Conservation (phyloP, 2,888 invertebrate species). For the Rhimphoctona megacephalus region DNA sequence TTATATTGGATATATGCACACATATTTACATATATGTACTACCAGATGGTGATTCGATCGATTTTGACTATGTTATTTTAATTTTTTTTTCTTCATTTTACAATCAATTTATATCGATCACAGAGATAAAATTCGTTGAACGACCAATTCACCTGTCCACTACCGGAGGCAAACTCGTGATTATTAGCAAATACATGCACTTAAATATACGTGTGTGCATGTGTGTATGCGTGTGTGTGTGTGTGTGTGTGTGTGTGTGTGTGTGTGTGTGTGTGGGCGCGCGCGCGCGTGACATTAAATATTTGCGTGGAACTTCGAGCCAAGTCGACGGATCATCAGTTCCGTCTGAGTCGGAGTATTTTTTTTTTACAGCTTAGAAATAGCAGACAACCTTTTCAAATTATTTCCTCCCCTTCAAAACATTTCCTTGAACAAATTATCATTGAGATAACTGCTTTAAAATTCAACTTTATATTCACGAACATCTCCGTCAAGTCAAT, state of each 20-base stretch:
- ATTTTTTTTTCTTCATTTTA: slow-evolving; percentile 7
- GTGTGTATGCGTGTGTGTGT: no score
- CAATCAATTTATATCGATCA: slow-evolving; percentile 44
- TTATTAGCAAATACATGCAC: slow-evolving; percentile 21
- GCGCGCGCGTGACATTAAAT: no score
- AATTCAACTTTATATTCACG: no score
- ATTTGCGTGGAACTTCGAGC: neutral
- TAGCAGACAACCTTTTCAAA: neutral
- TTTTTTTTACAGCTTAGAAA: neutral
- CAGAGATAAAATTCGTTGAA: slow-evolving; percentile 48
- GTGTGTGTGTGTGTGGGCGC: no score
- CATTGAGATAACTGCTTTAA: no score
- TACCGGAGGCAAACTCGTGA: slow-evolving; percentile 31
- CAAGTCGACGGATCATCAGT: neutral
- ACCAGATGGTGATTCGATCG: slow-evolving; percentile 12
- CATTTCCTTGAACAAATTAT: no score
- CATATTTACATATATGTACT: neutral
- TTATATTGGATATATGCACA: neutral
- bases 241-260: no score
- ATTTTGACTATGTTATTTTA: slow-evolving; percentile 6
- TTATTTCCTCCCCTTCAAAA: neutral
- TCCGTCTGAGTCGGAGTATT: neutral
- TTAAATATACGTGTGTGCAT: neutral
- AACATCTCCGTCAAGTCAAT: neutral
- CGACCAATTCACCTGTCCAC: slow-evolving; percentile 57